Evolutionary conservation across 2,113 vertebrate genomes (phyloP), one percentile per base, ranked within the genome.

Genomic region (Pao palembangensis): DNA sequence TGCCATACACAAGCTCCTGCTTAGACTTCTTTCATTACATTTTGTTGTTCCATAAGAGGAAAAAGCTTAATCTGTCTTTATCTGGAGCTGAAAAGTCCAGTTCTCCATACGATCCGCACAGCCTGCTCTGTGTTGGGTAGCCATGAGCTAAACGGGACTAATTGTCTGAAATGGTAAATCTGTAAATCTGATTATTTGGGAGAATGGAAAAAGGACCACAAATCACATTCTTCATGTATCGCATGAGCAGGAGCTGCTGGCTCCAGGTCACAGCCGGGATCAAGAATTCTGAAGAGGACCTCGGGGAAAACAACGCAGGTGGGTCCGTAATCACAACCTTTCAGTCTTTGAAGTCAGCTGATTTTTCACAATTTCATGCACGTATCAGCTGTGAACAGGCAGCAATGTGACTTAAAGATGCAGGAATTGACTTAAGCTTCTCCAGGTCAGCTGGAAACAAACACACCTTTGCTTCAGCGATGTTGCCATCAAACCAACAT

Each of bases 111-210:
- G 34, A 38, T 44, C 43, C 2, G 10, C 42, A 16, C 42, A 44
- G 43, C 16, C 13, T 17, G 16, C 14, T 17, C 10, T 44, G 15
- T 17, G 43, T 44, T 44, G 21, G 3, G 8, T 31, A 21, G 43
- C 53, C 31, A 63, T 48, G 38, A 38, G 28, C 55, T 64, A 49
- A 80, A 62, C 3, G 21, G 47, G 18, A 17, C 41, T 72, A 62
- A 74, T 58, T 52, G 51, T 63, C 28, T 21, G 53, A 69, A 44
- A 58, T 18, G 64, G 49, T 67, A 83, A 69, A 65, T 54, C 25
- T 6, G 71, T 53, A 78, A 44, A 21, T 15, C 67, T 68, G 74
- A 80, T 86, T 80, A 76, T 23, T 57, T 13, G 0, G 52, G n/a
- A 16, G 5, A 38, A 25, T 3, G 17, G 49, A 20, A 47, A 18